Conservation (phyloP, 2,797 vertebrate species). For the Tragelaphus eurycerus region DNA sequence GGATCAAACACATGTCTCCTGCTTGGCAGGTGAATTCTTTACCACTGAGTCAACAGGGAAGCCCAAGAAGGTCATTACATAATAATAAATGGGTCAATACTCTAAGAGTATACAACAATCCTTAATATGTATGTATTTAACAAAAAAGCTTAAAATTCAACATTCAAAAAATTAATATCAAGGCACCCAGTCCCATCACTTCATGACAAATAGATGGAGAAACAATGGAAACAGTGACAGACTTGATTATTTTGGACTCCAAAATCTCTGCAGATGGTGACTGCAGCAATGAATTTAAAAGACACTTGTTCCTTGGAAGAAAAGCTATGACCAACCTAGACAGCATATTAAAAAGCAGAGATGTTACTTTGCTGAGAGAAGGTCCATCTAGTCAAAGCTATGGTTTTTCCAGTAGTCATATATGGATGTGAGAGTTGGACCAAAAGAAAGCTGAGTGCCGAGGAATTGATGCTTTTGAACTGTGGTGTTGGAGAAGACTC, state of each 20-base stretch:
- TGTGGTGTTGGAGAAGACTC: background rate
- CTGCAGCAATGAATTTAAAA: background rate
- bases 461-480: background rate
- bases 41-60: background rate
- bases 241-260: background rate
- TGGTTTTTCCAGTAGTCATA: background rate
- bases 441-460: background rate
- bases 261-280: background rate
- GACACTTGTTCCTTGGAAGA: background rate
- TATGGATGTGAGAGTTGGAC: background rate
- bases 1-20: background rate
- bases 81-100: background rate
- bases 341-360: background rate
- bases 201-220: background rate
- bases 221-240: background rate
- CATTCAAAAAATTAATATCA: background rate
- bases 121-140: background rate
- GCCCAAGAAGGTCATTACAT: background rate
- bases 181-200: background rate
- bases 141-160: background rate
- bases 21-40: background rate
- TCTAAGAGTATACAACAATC: background rate
- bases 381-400: background rate
- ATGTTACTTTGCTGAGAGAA: background rate
- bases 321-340: background rate